These are phyloP conservation scores for Macroglossus sobrinus DNA, from an alignment of 2,113 vertebrate species.

Conservation along the genomic window DNA sequence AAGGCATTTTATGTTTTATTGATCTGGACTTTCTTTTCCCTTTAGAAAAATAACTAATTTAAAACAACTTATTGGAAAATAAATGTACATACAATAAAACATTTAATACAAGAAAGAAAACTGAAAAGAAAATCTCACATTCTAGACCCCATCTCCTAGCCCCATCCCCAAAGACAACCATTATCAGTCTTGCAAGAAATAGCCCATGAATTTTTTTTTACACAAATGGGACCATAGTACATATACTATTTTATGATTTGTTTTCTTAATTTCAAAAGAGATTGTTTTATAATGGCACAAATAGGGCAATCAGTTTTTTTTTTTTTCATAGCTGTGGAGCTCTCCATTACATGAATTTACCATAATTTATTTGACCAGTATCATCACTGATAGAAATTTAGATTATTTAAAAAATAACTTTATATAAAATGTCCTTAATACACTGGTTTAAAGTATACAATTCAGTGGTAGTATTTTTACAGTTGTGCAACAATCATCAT, in stretches of 20 bases:
- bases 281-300: background rate
- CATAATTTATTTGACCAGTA: background rate
- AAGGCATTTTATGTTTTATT: background rate
- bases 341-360: background rate
- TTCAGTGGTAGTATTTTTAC: background rate
- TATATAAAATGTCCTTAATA: background rate
- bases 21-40: background rate
- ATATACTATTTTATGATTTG: background rate
- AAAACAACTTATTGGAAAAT: background rate
- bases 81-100: background rate
- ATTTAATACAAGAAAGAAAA: background rate
- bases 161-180: background rate
- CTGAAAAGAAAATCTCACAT: background rate
- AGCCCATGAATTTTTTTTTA: background rate
- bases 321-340: background rate
- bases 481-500: background rate
- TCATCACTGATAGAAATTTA: conserved; percentile 1
- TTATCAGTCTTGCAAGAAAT: background rate
- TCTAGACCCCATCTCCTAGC: background rate
- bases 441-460: background rate
- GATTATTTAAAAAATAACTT: background rate
- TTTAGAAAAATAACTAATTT: background rate
- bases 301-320: background rate
- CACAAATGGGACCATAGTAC: background rate
- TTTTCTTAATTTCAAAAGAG: background rate